Evolutionary conservation across 2,888 invertebrate genomes (phyloP).

Genomic region (Onthophagus sagittarius): DNA sequence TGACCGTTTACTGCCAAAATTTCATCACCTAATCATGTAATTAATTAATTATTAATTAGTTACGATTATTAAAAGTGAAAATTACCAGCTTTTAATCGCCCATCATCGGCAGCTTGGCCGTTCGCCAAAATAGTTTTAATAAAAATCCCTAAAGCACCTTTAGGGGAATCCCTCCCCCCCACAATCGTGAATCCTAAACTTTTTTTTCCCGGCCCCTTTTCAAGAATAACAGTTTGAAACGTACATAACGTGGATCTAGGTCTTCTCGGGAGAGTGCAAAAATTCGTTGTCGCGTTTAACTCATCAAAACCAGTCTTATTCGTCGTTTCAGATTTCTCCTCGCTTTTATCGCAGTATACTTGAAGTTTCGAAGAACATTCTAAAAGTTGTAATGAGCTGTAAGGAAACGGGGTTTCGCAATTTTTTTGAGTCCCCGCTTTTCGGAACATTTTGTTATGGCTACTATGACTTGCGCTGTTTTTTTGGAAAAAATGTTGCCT

Average conservation of each 20-base stretch:
- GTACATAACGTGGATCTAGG: constrained; percentile 66
- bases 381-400: constrained; percentile 31
- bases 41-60: too few relatives aligned
- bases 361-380: constrained; percentile 21
- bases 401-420: constrained; percentile 32
- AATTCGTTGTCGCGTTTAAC: constrained; percentile 55
- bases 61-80: too few relatives aligned
- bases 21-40: constrained; percentile 64
- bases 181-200: constrained; percentile 88
- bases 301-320: constrained; percentile 20
- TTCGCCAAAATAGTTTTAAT: constrained; percentile 79
- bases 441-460: constrained; percentile 58
- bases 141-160: constrained; percentile 81
- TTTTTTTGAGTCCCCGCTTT: constrained; percentile 45
- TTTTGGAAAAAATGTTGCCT: constrained; percentile 60
- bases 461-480: constrained; percentile 57
- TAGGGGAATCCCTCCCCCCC: constrained; percentile 80
- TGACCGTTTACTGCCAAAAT: constrained; percentile 78
- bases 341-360: constrained; percentile 18
- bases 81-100: constrained; percentile 77
- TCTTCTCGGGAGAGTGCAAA: constrained; percentile 69
- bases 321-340: constrained; percentile 5
- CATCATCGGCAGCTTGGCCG: constrained; percentile 82
- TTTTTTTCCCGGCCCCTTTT: constrained; percentile 79
- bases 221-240: constrained; percentile 69